phyloP scores from a whole-genome alignment of 1,140 invertebrate species.

The Drosophila pruinosa region DNA sequence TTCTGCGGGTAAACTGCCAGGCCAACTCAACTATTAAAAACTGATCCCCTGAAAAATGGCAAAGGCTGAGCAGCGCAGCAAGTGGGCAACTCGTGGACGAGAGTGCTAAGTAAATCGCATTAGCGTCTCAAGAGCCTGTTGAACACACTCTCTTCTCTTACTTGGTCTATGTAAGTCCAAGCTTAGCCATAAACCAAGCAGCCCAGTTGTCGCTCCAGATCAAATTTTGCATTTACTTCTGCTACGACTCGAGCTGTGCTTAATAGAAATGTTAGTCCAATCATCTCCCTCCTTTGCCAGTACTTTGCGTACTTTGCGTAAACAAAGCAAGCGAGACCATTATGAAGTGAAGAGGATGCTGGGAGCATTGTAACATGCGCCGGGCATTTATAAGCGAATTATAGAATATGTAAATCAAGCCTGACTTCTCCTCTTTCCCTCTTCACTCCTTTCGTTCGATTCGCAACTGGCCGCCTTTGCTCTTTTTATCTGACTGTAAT shows the following conservation, averaged over 20 bases:
- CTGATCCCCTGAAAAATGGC: no score
- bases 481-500: conserved; percentile 13
- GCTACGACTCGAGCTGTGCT: background rate
- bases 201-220: background rate
- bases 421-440: background rate
- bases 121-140: conserved; percentile 16
- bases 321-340: background rate
- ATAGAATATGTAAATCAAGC: conserved; percentile 45
- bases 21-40: conserved; percentile 15
- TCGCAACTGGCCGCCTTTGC: background rate
- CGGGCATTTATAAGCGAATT: conserved; percentile 41
- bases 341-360: background rate
- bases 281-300: background rate
- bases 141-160: background rate
- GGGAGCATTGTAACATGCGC: conserved; percentile 3
- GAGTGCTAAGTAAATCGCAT: conserved; percentile 30
- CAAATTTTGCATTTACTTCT: conserved; percentile 13
- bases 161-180: background rate
- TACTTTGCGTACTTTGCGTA: background rate
- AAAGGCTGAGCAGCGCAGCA: no score
- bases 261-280: conserved; percentile 10
- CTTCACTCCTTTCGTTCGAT: background rate
- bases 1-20: conserved; percentile 1
- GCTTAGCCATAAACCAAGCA: background rate
- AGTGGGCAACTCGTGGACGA: background rate